These are phyloP conservation scores for Clitarchus hookeri DNA, from an alignment of 2,888 invertebrate genomes.

Conservation along the genomic window DNA sequence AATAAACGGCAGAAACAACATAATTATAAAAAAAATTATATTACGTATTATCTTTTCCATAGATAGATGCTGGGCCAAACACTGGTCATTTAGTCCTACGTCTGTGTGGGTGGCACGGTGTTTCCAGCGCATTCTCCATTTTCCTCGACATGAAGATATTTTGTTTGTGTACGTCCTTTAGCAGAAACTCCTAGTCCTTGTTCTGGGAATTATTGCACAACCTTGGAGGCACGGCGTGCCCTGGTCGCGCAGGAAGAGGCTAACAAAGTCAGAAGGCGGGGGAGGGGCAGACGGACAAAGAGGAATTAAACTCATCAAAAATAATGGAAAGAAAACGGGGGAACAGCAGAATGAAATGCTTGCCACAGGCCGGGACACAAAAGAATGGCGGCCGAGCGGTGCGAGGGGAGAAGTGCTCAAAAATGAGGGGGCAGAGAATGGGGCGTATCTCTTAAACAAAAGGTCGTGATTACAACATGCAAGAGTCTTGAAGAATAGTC, in stretches of 20 bases:
- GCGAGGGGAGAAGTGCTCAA: not conserved
- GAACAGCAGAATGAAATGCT: not conserved
- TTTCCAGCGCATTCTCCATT: not conserved
- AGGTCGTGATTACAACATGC: constrained; percentile 21
- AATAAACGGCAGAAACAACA: too few species aligned
- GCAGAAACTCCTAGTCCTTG: not conserved
- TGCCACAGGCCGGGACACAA: constrained; percentile 4
- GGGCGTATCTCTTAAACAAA: constrained; percentile 17
- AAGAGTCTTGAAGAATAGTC: constrained; percentile 11
- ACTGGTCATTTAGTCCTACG: too few species aligned
- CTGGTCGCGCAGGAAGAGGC: not conserved
- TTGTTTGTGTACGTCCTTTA: not conserved
- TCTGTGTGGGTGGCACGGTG: not conserved
- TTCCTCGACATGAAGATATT: not conserved
- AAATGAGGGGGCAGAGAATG: not conserved
- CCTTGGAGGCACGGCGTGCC: not conserved
- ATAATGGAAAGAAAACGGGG: constrained; percentile 7
- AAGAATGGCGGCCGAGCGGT: not conserved
- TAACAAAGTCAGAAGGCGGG: not conserved
- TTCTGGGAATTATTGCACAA: not conserved
- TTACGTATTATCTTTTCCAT: too few species aligned
- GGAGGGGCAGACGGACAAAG: not conserved
- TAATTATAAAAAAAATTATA: too few species aligned
- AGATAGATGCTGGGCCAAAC: too few species aligned
- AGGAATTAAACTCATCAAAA: constrained; percentile 14